A percentile compares a stretch with the other conserved stretches of the same genome.
phyloP scores from a whole-genome alignment of 2,888 invertebrate genomes.

The Lasioglossum vierecki region DNA sequence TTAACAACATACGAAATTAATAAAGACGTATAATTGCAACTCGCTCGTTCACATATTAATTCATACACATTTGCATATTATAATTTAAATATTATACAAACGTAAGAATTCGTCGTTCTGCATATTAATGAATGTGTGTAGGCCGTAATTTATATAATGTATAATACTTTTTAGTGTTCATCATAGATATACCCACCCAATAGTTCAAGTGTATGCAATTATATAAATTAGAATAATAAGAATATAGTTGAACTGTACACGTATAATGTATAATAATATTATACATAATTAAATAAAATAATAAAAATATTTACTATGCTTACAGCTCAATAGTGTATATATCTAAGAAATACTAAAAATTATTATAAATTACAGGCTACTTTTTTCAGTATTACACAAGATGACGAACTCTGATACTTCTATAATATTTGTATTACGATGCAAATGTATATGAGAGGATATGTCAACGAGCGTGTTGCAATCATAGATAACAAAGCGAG shows the following conservation, averaged over 20 bases:
- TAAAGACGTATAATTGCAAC: conserved; percentile 17
- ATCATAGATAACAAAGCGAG: conserved; percentile 12
- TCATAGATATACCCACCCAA: too few species aligned
- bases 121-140: neutral
- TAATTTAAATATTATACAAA: conserved; percentile 30
- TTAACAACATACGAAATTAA: neutral
- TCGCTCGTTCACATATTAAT: conserved; percentile 9
- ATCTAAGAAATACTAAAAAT: neutral
- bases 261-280: too few species aligned
- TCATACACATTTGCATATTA: neutral
- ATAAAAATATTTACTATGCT: too few species aligned
- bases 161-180: too few species aligned
- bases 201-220: too few species aligned
- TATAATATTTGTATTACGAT: conserved; percentile 28
- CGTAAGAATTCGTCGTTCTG: conserved; percentile 2
- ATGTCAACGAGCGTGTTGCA: conserved; percentile 28
- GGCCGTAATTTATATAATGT: too few species aligned
- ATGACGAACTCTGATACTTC: neutral
- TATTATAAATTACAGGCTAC: neutral
- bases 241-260: too few species aligned
- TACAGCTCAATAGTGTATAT: neutral
- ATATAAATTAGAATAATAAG: too few species aligned
- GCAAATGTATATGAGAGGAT: neutral
- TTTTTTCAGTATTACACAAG: conserved; percentile 26
- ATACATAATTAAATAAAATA: too few species aligned